Percentiles rank a stretch among this genome's conserved stretches.
Conservation (phyloP, 1,140 invertebrate species). For the Scaptodrosophila lebanonensis region DNA sequence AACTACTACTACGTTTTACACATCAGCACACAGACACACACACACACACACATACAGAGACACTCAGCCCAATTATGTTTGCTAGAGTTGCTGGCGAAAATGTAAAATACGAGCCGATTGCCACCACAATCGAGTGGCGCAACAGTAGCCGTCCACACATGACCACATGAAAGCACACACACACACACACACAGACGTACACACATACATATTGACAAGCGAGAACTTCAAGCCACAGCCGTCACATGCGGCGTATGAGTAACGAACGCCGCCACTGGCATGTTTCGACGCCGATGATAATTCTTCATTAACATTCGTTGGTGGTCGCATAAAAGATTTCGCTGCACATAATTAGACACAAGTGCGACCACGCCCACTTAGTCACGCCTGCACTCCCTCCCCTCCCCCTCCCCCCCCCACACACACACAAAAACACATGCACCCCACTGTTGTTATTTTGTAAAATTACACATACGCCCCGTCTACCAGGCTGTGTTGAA, state of each 20-base stretch:
- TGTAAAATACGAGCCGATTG: slow-evolving; percentile 38
- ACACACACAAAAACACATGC: too few species aligned
- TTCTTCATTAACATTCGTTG: slow-evolving; percentile 36
- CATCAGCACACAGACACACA: too few species aligned
- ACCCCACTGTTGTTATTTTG: too few species aligned
- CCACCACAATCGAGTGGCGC: slow-evolving; percentile 40
- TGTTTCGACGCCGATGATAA: slow-evolving; percentile 40
- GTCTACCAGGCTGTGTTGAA: too few species aligned
- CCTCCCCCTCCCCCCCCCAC: too few species aligned
- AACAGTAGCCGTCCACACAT: slow-evolving; percentile 56
- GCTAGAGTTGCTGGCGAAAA: slow-evolving; percentile 35
- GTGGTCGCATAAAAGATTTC: slow-evolving; percentile 30
- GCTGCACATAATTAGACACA: slow-evolving; percentile 41
- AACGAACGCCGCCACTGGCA: slow-evolving; percentile 21
- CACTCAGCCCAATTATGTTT: slow-evolving; percentile 48
- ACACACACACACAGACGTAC: too few species aligned
- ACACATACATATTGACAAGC: too few species aligned
- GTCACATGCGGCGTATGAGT: slow-evolving; percentile 48
- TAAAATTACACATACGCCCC: slow-evolving; percentile 39
- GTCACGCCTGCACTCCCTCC: slow-evolving; percentile 50
- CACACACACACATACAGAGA: too few species aligned
- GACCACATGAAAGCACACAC: slow-evolving; percentile 37
- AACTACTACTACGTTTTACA: not conserved
- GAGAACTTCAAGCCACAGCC: not conserved
- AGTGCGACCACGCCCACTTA: slow-evolving; percentile 42